phyloP scores from a whole-genome alignment of 2,888 invertebrate genomes.

The Chromoteleia sp. region DNA sequence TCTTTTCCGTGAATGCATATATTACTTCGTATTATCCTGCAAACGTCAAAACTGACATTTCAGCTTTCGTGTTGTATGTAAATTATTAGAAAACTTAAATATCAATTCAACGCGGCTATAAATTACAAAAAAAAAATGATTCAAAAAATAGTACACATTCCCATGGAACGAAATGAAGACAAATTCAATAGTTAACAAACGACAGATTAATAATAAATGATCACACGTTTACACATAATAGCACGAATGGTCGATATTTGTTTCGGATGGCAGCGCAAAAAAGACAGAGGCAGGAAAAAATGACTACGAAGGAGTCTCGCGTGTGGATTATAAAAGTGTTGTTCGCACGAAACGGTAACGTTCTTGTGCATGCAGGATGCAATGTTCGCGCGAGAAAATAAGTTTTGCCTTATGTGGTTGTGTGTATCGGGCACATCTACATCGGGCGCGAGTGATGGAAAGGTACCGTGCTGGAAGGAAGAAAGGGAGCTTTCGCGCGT shows the following conservation, averaged over 20 bases:
- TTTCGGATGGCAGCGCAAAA: conserved; percentile 1
- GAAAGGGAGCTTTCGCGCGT: conserved; percentile 59
- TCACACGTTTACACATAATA: conserved; percentile 23
- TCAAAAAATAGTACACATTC: no score
- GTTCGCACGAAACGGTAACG: conserved; percentile 41
- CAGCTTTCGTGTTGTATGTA: no score
- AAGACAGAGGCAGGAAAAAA: conserved; percentile 9
- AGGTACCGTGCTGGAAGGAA: conserved; percentile 60
- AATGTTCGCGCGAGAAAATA: conserved; percentile 75
- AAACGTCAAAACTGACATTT: no score
- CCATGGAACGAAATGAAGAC: no score
- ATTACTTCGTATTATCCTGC: no score
- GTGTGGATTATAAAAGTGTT: conserved; percentile 53
- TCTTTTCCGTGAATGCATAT: no score
- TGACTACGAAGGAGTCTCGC: conserved; percentile 28
- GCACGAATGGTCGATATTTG: conserved; percentile 27
- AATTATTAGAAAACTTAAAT: no score
- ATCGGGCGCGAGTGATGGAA: conserved; percentile 71
- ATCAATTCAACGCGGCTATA: no score
- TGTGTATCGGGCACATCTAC: conserved; percentile 72
- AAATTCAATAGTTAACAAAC: conserved; percentile 41
- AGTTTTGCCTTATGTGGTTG: conserved; percentile 75
- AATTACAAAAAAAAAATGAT: no score
- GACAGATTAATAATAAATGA: conserved; percentile 40
- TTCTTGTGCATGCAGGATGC: conserved; percentile 76